Percentiles rank a stretch among this genome's conserved stretches.
These are phyloP conservation scores for Opisthocomus hoazin DNA, from an alignment of 2,113 vertebrate genomes.

Conservation along the genomic window DNA sequence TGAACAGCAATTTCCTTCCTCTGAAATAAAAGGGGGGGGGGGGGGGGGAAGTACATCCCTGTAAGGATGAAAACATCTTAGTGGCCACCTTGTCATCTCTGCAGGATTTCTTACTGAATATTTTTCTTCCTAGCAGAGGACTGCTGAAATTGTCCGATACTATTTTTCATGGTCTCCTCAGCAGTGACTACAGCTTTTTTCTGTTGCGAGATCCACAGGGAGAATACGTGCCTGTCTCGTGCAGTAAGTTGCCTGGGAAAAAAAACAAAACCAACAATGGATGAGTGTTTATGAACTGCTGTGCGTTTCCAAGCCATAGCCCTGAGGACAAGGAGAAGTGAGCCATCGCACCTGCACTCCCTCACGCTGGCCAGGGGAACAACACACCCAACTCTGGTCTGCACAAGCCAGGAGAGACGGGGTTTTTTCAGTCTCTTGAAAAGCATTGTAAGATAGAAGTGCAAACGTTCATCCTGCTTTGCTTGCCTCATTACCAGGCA, in stretches of 20 bases:
- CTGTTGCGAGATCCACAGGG: background rate
- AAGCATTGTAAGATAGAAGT: background rate
- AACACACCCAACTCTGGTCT: background rate
- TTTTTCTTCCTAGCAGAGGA: background rate
- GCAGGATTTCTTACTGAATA: background rate
- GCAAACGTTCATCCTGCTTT: background rate
- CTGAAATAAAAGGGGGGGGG: background rate
- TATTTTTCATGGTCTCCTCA: background rate
- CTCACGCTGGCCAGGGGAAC: background rate
- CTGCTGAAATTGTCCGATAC: background rate
- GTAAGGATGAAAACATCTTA: background rate
- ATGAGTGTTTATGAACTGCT: background rate
- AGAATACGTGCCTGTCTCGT: background rate
- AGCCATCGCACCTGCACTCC: background rate
- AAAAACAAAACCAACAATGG: background rate
- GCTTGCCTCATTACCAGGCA: background rate
- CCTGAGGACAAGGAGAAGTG: background rate
- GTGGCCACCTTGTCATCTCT: background rate
- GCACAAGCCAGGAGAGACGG: background rate
- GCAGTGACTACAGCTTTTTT: background rate
- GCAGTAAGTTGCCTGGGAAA: background rate
- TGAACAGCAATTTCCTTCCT: background rate
- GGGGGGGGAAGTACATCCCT: background rate
- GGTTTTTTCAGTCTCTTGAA: background rate
- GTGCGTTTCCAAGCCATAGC: background rate